Percentiles rank a stretch among this genome's conserved stretches.
These are phyloP conservation scores for Alentia gelatinosa DNA, from an alignment of 2,888 invertebrate species.

Conservation along the genomic window DNA sequence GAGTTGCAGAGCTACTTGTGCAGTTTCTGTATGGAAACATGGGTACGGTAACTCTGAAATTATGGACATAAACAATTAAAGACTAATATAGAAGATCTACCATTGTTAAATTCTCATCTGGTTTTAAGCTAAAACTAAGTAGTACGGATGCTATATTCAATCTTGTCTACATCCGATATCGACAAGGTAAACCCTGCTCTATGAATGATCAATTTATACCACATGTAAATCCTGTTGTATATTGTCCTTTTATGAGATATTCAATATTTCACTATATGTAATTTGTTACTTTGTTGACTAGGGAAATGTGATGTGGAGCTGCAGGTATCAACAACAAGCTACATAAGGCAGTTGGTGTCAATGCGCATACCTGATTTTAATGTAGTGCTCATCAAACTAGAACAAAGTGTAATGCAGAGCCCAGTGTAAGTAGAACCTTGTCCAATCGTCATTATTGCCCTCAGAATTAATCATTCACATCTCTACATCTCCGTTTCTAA, in stretches of 20 bases:
- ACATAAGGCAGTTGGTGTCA: not conserved
- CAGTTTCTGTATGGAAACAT: not conserved
- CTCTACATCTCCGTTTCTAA: too few relatives aligned
- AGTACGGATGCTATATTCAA: too few relatives aligned
- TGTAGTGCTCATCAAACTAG: not conserved
- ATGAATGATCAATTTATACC: not conserved
- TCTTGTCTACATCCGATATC: too few relatives aligned
- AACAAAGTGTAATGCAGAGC: not conserved
- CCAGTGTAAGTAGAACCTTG: not conserved
- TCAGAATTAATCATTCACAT: too few relatives aligned
- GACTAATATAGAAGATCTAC: too few relatives aligned
- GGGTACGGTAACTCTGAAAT: not conserved
- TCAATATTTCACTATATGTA: not conserved
- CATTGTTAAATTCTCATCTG: too few relatives aligned
- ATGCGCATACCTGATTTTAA: not conserved
- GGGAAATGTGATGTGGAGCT: slow-evolving; percentile 23
- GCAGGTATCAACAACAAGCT: not conserved
- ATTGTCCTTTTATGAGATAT: not conserved
- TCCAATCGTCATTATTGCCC: not conserved
- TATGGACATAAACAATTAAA: too few relatives aligned
- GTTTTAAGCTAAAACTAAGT: too few relatives aligned
- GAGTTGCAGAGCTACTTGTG: not conserved
- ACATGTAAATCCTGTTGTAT: not conserved
- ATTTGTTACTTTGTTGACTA: too few relatives aligned
- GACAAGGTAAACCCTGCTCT: too few relatives aligned